Base-by-base conservation (phyloP, 2,888 invertebrate species). In the Aradus depressus region DNA sequence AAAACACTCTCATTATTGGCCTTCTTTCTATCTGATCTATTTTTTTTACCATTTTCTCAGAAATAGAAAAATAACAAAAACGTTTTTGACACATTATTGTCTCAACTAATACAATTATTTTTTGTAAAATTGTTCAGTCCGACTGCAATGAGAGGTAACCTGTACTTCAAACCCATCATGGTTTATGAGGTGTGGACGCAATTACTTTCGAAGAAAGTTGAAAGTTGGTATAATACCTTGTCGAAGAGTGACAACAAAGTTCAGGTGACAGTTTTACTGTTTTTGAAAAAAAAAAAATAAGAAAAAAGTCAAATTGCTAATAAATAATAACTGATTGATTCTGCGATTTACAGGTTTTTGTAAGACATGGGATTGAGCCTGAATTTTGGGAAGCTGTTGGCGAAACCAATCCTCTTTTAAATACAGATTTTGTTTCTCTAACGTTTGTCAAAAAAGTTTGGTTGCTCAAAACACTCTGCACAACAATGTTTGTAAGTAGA, bases 141-240 rank as follows among this genome's bases (percentile, higher is more conserved):
- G 42, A 62, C 66, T 4, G 65, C 68, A n/a, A 60, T 62, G 32
- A 60, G 64, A 41, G 52, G 64, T 14, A 68, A 68, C 54, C 56
- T 72, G 44, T 68, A 68, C 39, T 68, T 67, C 60, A 66, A 71
- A 57, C 72, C 71, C 18, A 63, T 71, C 26, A 75, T 76, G 75
- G 73, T 75, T 3, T 76, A 76, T 60, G 66, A 67, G 54, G 69
- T 74, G 47, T 76, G 76, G 76, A 70, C 71, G 23, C 67, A 69
- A 44, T 70, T 72, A 53, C 63, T 76, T 35, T 60, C 65, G 19
- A 64, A 67, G 44, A 71, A 70, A 58, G 63, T 74, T 28, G 65
- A 67, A 23, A 62, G 64, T 19, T 76, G 76, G 75, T 75, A 73
- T 63, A 73, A 72, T 60, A 60, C 67, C 37, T 71, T 70, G 59